These are phyloP conservation scores for Wiebesia pumilae DNA, from an alignment of 1,140 invertebrate genomes.

Conservation along the genomic window DNA sequence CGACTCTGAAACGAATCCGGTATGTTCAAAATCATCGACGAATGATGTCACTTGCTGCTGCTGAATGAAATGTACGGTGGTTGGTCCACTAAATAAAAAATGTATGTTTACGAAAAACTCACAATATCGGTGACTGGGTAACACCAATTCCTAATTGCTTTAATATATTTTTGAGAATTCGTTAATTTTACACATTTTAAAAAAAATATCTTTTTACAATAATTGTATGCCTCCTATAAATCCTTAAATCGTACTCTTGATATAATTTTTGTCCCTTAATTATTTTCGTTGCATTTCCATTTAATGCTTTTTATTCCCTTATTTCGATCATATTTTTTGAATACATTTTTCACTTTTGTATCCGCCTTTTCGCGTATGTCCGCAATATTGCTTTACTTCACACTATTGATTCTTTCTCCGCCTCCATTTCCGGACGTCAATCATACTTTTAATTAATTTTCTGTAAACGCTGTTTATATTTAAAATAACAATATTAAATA, in stretches of 20 bases:
- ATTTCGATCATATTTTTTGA: background rate
- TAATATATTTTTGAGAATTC: background rate
- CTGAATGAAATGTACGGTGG: slow-evolving; percentile 42
- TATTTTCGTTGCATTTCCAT: background rate
- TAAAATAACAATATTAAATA: background rate
- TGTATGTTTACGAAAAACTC: slow-evolving; percentile 53
- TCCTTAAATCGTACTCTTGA: background rate
- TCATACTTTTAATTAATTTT: slow-evolving; percentile 58
- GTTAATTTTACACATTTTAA: background rate
- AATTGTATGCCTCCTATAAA: background rate
- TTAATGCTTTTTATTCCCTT: too few relatives aligned
- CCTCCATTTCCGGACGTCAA: background rate
- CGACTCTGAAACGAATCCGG: slow-evolving; percentile 34
- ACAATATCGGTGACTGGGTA: slow-evolving; percentile 44
- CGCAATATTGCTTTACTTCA: background rate
- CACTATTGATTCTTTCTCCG: background rate
- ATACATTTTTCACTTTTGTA: background rate
- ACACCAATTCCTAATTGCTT: slow-evolving; percentile 69
- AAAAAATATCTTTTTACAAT: background rate
- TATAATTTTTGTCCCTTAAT: background rate
- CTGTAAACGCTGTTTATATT: background rate
- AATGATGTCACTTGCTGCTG: slow-evolving; percentile 38
- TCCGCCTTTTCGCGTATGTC: background rate
- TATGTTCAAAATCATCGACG: slow-evolving; percentile 37
- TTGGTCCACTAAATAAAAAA: slow-evolving; percentile 54